Base-by-base conservation (phyloP, 1,140 invertebrate species). In the Globodera rostochiensis region DNA sequence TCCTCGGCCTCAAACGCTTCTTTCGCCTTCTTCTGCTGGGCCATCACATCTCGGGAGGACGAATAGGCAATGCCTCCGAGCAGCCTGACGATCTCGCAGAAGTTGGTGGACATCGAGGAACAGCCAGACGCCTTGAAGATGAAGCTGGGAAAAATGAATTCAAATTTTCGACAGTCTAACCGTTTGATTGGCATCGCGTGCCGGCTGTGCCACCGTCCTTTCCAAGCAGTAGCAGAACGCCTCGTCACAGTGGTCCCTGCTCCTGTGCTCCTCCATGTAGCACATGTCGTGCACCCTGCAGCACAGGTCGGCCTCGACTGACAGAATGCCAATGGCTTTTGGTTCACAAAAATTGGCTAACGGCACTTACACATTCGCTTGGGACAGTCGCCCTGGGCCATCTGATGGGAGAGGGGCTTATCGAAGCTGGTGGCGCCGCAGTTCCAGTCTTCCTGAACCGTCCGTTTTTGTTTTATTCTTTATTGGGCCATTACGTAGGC, bases 161-260 rank as follows among this genome's bases (percentile, higher is more conserved):
- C 36, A 36, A 36, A 36, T 36, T 36, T 36, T 19, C 19, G 6
- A 13, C 0, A 3, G 5, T 64, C 19, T n/a, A 13, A 71, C 69
- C 69, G 69, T 45, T 47, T 71, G 69, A 9, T 78, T 78, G 49
- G 64, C 77, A 9, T 78, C 69, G 8, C 8, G 46, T 49, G 57
- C 57, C 45, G 75, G 13, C 25, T 66, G 74, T 7, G 67, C 67
- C 11, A 82, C 67, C 13, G 81, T 82, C 74, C 81, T 57, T 21
- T 82, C 50, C 67, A 82, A 67, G 64, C 81, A 82, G 60, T 80
- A 78, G 60, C 81, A 82, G 64, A 82, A 82, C 45, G 79, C n/a
- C 9, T 71, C 66, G 70, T 82, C 81, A 21, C 81, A 82, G 4
- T 82, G n/a, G 45, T 74, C 47, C 19, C 67, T 74, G 50, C 19